phyloP scores from a whole-genome alignment of 1,140 invertebrate species.

The Halotydeus destructor region DNA sequence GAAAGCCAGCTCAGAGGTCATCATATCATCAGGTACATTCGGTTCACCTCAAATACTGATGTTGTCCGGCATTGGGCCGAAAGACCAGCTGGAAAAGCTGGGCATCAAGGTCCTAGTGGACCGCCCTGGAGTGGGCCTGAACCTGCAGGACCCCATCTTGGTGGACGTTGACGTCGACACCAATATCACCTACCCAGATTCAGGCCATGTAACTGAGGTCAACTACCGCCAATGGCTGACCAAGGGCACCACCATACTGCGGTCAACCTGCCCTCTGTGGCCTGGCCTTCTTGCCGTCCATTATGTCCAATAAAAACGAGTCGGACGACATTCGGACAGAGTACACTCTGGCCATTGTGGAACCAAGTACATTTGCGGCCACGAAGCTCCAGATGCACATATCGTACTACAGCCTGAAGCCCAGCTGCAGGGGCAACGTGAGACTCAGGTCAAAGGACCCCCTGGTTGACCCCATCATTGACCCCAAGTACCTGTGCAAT shows the following conservation, averaged over 20 bases:
- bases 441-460: conserved; percentile 59
- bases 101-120: conserved; percentile 24
- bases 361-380: no score
- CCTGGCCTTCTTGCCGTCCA: no score
- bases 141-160: conserved; percentile 26
- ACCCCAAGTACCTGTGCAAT: conserved; percentile 59
- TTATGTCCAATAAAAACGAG: conserved; percentile 14
- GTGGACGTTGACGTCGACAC: conserved; percentile 39
- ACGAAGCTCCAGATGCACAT: no score
- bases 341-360: conserved; percentile 16
- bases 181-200: no score
- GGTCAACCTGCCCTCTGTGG: conserved; percentile 36
- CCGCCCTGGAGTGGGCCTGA: conserved; percentile 27
- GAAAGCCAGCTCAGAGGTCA: conserved; percentile 46
- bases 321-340: conserved; percentile 19
- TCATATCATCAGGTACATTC: conserved; percentile 56
- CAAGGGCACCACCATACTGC: conserved; percentile 55
- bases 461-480: conserved; percentile 69
- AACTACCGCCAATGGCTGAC: no score
- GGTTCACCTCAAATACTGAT: conserved; percentile 60
- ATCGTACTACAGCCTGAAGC: conserved; percentile 40
- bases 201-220: no score
- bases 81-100: conserved; percentile 5
- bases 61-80: conserved; percentile 64
- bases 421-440: conserved; percentile 48